phyloP scores from a whole-genome alignment of 2,113 vertebrate genomes.

The Pelmatolapia mariae region DNA sequence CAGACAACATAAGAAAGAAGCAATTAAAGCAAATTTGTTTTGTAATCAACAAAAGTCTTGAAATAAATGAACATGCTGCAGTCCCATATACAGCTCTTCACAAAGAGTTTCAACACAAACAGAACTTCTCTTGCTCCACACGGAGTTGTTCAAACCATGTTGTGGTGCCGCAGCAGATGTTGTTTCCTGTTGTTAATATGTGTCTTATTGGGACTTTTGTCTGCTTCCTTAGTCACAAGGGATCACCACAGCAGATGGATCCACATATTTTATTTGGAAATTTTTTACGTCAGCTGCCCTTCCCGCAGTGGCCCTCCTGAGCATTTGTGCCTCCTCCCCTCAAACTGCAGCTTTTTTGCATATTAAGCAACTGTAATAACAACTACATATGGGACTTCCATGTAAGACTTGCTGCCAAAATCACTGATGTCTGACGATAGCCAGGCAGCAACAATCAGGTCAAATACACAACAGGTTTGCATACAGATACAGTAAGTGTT shows the following conservation, averaged over 20 bases:
- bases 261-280: neutral
- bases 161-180: neutral
- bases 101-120: neutral
- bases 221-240: neutral
- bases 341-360: neutral
- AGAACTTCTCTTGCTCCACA: neutral
- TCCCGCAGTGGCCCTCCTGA: neutral
- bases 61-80: neutral
- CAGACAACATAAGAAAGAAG: neutral
- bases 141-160: neutral
- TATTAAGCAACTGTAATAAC: neutral
- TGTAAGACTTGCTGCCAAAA: neutral
- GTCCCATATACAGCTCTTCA: neutral
- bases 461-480: neutral
- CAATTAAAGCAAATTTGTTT: neutral
- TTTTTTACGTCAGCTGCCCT: neutral
- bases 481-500: neutral
- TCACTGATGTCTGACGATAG: neutral
- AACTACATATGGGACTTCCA: neutral
- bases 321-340: neutral
- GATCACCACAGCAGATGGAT: neutral
- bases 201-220: neutral
- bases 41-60: neutral
- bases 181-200: neutral
- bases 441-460: neutral